These are phyloP conservation scores for Toxotes lorentzi DNA, from an alignment of 2,797 vertebrate species.

Conservation along the genomic window DNA sequence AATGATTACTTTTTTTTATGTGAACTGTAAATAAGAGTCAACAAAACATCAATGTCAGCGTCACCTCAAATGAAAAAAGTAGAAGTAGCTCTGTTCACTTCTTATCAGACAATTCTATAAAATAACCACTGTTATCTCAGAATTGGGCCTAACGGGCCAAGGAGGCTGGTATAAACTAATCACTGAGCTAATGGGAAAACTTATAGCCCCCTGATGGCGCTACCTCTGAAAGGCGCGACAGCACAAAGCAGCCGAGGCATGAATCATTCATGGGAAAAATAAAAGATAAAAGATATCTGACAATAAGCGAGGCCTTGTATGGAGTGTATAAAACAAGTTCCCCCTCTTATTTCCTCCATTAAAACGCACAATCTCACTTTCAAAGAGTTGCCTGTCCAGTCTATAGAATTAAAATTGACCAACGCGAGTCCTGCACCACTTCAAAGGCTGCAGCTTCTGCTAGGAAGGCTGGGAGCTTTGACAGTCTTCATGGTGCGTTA, in stretches of 20 bases:
- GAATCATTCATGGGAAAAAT: conserved; percentile 97
- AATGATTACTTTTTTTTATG: conserved; percentile 14
- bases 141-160: conserved; percentile 82
- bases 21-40: conserved; percentile 30
- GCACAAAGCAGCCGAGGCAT: conserved; percentile 91
- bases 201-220: conserved; percentile 91
- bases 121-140: conserved; percentile 79
- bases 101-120: conserved; percentile 46
- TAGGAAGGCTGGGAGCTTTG: conserved; percentile 91
- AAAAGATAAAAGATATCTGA: conserved; percentile 94
- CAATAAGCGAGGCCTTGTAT: conserved; percentile 94
- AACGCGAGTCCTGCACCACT: conserved; percentile 91
- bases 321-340: conserved; percentile 92
- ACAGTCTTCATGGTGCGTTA: conserved; percentile 95
- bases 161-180: conserved; percentile 85
- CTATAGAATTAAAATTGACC: conserved; percentile 94
- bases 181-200: conserved; percentile 89
- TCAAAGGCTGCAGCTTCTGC: conserved; percentile 93
- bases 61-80: conserved; percentile 24
- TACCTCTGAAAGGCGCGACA: conserved; percentile 88
- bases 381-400: conserved; percentile 89
- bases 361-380: conserved; percentile 88
- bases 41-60: conserved; percentile 22
- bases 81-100: conserved; percentile 31
- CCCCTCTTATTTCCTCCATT: conserved; percentile 93